These are phyloP conservation scores for Lepidocyrtoides sp. DNA, from an alignment of 2,888 invertebrate species.

Conservation along the genomic window DNA sequence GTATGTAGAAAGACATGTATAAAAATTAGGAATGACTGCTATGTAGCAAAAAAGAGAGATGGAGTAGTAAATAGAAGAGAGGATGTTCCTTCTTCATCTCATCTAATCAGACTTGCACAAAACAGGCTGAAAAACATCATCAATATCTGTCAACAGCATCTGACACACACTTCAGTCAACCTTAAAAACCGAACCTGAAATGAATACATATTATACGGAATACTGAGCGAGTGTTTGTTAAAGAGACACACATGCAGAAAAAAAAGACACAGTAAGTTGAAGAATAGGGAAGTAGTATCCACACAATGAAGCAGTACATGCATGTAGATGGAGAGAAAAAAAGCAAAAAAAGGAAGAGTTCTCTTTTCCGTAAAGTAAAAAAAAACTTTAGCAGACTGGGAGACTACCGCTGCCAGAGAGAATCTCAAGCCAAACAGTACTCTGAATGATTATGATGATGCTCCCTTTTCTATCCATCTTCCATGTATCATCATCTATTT, in stretches of 20 bases:
- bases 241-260: constrained; percentile 29
- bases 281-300: background rate
- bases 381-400: background rate
- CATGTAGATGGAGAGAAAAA: background rate
- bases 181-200: constrained; percentile 77
- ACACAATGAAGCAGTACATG: background rate
- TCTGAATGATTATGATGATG: constrained; percentile 1
- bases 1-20: too few relatives aligned
- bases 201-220: constrained; percentile 50
- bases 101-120: constrained; percentile 78
- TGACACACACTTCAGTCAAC: constrained; percentile 82
- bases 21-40: background rate
- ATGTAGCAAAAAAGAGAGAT: background rate
- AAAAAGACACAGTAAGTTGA: background rate
- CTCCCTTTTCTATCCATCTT: background rate
- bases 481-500: constrained; percentile 21
- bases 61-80: constrained; percentile 23
- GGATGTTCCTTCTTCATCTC: constrained; percentile 44
- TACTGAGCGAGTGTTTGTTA: background rate
- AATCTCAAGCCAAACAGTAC: constrained; percentile 7
- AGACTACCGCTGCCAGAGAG: background rate
- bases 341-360: constrained; percentile 47
- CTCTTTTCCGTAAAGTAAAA: constrained; percentile 1
- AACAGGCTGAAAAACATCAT: constrained; percentile 84
- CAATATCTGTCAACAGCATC: constrained; percentile 85